Conservation (phyloP, 2,113 vertebrate species). For the Orycteropus afer region DNA sequence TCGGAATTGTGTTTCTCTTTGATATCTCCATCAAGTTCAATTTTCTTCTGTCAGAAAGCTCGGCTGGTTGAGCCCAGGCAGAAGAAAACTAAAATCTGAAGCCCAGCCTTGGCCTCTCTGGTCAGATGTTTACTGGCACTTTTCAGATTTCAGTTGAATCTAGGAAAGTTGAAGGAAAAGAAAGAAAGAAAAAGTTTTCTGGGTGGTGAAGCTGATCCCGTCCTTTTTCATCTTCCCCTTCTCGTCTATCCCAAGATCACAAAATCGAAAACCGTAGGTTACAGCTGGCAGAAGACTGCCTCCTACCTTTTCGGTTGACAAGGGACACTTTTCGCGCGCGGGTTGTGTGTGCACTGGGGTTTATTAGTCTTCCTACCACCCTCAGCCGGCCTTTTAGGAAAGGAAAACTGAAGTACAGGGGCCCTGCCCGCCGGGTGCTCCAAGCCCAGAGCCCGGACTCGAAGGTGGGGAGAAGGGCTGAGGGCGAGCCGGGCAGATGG, state of each 20-base stretch:
- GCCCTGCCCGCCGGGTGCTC: fast-evolving
- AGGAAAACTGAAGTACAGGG: neutral
- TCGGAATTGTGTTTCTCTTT: conserved; percentile 54
- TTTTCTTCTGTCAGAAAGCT: conserved; percentile 61
- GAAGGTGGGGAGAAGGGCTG: neutral
- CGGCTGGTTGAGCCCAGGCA: neutral
- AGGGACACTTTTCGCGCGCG: neutral
- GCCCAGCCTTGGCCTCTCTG: neutral
- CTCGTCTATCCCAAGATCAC: neutral
- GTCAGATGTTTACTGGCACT: neutral
- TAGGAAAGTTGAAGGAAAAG: conserved; percentile 5
- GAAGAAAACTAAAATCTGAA: neutral
- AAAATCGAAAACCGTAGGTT: neutral
- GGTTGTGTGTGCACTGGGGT: too few species aligned
- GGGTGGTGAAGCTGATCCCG: neutral
- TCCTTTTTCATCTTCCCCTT: neutral
- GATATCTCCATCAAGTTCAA: conserved; percentile 73
- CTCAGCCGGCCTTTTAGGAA: neutral
- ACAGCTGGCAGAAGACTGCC: neutral
- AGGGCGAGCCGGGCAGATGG: neutral
- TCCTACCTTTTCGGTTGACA: neutral
- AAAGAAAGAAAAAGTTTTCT: conserved; percentile 25
- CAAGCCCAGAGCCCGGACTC: neutral
- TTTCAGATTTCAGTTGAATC: neutral
- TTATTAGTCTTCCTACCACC: neutral